Conservation (phyloP, 2,888 invertebrate species). For the Oxystoma pomonae region DNA sequence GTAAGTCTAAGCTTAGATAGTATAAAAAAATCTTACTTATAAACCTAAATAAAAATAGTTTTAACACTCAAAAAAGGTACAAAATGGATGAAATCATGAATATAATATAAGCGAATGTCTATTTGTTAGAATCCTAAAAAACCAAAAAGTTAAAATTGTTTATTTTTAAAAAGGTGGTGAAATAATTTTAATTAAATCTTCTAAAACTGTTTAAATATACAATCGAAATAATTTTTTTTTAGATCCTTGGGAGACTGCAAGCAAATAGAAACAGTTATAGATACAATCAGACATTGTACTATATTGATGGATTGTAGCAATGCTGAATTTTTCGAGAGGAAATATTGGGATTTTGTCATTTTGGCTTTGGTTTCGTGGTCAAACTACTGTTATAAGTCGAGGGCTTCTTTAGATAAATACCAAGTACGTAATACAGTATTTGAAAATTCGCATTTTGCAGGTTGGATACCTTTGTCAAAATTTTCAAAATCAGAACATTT, state of each 20-base stretch:
- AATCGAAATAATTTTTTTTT: no score
- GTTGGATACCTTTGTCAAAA: slow-evolving; percentile 1
- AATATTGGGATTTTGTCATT: slow-evolving; percentile 72
- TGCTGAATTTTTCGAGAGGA: slow-evolving; percentile 37
- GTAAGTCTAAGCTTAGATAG: neutral
- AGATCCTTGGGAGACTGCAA: slow-evolving; percentile 31
- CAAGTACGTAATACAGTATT: neutral
- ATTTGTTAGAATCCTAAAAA: no score
- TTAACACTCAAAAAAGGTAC: neutral
- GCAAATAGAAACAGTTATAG: slow-evolving; percentile 42
- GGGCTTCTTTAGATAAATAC: neutral
- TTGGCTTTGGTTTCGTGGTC: slow-evolving; percentile 66
- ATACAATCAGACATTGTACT: slow-evolving; percentile 45
- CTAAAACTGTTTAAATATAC: no score
- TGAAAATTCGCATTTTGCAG: neutral
- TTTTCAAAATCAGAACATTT: no score
- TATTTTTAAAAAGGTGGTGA: no score
- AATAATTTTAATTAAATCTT: no score
- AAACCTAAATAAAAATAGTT: neutral
- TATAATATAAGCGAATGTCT: no score
- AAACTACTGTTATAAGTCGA: slow-evolving; percentile 48
- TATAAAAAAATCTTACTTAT: no score
- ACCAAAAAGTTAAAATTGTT: no score
- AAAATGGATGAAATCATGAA: neutral
- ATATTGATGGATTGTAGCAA: slow-evolving; percentile 37